Conservation (phyloP, 1,140 invertebrate species). For the Hetaerina americana region DNA sequence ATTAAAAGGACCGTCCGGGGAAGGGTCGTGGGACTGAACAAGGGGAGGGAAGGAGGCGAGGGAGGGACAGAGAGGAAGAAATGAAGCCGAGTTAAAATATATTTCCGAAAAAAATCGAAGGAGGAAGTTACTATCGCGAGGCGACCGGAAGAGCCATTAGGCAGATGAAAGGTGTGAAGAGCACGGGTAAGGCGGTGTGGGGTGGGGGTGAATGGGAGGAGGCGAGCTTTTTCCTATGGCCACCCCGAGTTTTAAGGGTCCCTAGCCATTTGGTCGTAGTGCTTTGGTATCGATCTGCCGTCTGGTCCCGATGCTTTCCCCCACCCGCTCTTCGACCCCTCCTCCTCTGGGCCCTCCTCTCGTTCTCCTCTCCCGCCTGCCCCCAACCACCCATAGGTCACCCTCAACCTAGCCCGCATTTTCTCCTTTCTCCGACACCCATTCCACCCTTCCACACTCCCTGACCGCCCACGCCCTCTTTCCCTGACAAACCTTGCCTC, state of each 20-base stretch:
- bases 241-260: background rate
- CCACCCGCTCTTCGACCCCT: background rate
- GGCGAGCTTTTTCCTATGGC: background rate
- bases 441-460: background rate
- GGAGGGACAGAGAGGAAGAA: background rate
- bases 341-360: background rate
- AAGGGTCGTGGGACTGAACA: background rate
- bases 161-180: background rate
- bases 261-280: background rate
- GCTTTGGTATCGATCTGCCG: background rate
- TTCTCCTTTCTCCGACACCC: no score
- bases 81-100: no score
- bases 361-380: background rate
- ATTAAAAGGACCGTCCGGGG: background rate
- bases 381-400: background rate
- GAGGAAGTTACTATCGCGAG: background rate
- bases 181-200: no score
- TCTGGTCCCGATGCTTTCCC: background rate
- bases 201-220: background rate
- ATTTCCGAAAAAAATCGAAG: background rate
- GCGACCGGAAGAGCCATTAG: background rate
- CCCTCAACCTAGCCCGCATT: background rate
- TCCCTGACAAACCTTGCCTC: no score
- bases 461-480: no score
- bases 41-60: background rate